Conservation (phyloP, 1,140 invertebrate genomes). For the Leptestheria dahalacensis region DNA sequence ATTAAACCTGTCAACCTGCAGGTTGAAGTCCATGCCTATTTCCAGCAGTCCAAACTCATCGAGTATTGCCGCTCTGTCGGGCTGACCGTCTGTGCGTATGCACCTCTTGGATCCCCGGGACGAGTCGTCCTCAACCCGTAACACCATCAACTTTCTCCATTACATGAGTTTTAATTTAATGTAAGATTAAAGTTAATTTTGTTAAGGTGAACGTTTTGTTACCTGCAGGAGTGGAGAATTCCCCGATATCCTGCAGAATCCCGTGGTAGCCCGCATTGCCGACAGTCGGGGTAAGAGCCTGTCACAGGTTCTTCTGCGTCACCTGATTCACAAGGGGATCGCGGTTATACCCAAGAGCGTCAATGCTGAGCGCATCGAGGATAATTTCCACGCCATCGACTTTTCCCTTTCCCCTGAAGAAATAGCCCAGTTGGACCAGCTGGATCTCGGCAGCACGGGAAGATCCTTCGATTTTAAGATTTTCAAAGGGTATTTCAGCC, state of each 20-base stretch:
- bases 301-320: constrained; percentile 29
- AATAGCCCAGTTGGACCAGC: background rate
- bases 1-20: constrained; percentile 34
- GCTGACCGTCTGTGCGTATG: constrained; percentile 32
- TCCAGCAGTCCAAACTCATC: constrained; percentile 30
- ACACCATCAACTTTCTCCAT: no score
- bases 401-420: background rate
- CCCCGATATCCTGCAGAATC: constrained; percentile 21
- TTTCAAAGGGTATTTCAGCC: background rate
- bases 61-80: constrained; percentile 27
- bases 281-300: constrained; percentile 21
- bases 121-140: no score
- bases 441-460: background rate
- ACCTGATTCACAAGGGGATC: constrained; percentile 27
- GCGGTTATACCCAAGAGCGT: constrained; percentile 15
- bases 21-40: constrained; percentile 32
- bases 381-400: constrained; percentile 14
- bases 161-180: no score
- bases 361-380: constrained; percentile 1
- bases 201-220: no score
- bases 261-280: constrained; percentile 23
- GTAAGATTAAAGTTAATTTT: no score
- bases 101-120: constrained; percentile 27
- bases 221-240: no score
- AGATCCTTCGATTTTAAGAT: background rate